Base-by-base conservation (phyloP, 23 tunicate species). In the Styela plicata region DNA sequence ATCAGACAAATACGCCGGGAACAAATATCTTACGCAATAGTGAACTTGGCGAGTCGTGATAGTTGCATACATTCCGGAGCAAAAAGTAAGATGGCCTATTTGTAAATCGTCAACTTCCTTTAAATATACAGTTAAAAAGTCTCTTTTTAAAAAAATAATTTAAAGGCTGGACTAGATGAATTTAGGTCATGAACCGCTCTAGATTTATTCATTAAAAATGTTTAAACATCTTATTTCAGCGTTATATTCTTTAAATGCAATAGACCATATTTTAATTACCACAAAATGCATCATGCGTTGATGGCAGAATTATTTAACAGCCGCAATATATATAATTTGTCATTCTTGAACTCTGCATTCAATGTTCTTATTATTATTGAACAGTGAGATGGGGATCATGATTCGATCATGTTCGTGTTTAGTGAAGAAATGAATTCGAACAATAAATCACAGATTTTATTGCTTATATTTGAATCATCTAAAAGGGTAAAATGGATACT, bases 321-420 rank as follows among this genome's bases (percentile, higher is more conserved):
- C n/a, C n/a, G n/a, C n/a, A n/a, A n/a, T n/a, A n/a, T n/a, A n/a
- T n/a, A n/a, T n/a, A n/a, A n/a, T n/a, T n/a, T n/a, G n/a, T n/a
- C n/a, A n/a, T n/a, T n/a, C n/a, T n/a, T n/a, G n/a, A n/a, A n/a
- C n/a, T n/a, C n/a, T n/a, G n/a, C n/a, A n/a, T n/a, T n/a, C n/a
- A n/a, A n/a, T n/a, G n/a, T n/a, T n/a, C n/a, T n/a, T n/a, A n/a
- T n/a, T n/a, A n/a, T 5, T 44, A 44, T 44, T 44, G 7, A 7
- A 1, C 2, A 76, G 81, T 76, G 81, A 25, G 81, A 24, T 76
- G 81, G 65, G 81, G 81, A 76, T 76, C 81, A 5, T 76, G 81
- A 67, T 52, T 53, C 33, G 66, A 76, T 27, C 81, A 76, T 65
- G 81, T 76, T 29, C 36, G 64, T 33, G 81, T 64, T 33, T 76